phyloP scores from a whole-genome alignment of 2,113 vertebrate species.

The Heterotilapia buettikoferi region DNA sequence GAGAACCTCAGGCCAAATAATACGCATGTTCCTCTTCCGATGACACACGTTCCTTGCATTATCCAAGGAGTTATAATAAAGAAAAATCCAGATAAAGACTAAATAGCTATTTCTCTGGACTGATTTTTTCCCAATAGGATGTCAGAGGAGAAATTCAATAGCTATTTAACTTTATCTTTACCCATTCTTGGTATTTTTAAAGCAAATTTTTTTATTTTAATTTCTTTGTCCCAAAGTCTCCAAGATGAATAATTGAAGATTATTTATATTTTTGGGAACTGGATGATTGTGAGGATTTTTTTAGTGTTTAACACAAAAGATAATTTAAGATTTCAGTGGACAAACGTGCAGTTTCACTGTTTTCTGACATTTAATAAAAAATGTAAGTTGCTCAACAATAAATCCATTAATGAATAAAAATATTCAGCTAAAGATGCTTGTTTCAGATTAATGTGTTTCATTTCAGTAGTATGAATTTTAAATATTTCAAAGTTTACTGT shows the following conservation, averaged over 20 bases:
- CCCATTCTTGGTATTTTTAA: background rate
- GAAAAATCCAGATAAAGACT: background rate
- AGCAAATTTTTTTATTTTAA: background rate
- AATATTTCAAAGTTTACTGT: background rate
- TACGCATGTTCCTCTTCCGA: background rate
- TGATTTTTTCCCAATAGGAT: background rate
- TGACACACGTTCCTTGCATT: background rate
- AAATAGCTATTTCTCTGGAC: background rate
- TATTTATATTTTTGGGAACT: background rate
- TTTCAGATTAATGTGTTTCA: background rate
- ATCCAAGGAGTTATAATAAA: background rate
- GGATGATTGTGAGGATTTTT: rapidly evolving
- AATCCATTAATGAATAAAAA: background rate
- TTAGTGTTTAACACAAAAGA: background rate
- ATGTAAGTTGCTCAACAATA: background rate
- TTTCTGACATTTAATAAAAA: background rate
- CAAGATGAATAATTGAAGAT: background rate
- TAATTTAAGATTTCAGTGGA: background rate
- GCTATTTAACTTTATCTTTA: background rate
- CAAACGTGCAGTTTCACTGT: background rate
- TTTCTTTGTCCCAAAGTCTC: background rate
- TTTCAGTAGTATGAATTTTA: background rate
- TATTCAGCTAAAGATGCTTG: background rate
- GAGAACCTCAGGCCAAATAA: background rate
- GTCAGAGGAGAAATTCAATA: background rate